phyloP scores from a whole-genome alignment of 37 sponge, comb jelly and placozoan species.

The Chondrosia reniformis region DNA sequence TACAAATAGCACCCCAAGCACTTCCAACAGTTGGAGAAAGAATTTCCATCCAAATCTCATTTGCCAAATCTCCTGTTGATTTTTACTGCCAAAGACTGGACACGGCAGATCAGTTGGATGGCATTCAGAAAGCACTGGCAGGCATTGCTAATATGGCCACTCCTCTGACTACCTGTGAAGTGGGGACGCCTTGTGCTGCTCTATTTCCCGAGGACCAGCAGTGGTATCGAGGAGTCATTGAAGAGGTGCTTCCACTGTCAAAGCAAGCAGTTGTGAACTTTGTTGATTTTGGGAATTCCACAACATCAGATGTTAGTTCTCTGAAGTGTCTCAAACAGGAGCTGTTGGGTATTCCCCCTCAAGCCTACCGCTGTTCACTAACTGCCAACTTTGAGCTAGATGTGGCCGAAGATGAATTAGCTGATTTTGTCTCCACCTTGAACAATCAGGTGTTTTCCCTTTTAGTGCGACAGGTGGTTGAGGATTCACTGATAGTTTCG shows the following conservation, averaged over 20 bases:
- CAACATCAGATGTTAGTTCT: constrained; percentile 15
- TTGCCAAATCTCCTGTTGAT: neutral
- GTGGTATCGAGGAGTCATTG: constrained; percentile 20
- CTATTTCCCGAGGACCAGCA: neutral
- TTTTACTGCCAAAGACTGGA: constrained; percentile 15
- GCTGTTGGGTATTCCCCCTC: constrained; percentile 29
- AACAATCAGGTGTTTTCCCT: constrained; percentile 25
- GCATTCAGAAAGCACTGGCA: neutral
- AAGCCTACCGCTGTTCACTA: constrained; percentile 50
- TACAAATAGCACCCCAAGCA: neutral
- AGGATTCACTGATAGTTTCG: neutral
- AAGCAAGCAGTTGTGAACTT: constrained; percentile 34
- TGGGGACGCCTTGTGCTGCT: constrained; percentile 12
- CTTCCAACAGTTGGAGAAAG: neutral
- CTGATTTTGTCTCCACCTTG: neutral
- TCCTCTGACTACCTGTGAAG: neutral
- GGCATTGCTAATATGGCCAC: no score
- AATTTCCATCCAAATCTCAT: neutral
- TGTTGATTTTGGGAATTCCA: constrained; percentile 73
- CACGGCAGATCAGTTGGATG: neutral
- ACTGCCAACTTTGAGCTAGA: constrained; percentile 47
- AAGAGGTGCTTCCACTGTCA: no score
- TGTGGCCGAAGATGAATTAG: constrained; percentile 10
- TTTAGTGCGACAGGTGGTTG: neutral
- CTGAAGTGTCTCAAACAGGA: constrained; percentile 12